phyloP scores from a whole-genome alignment of 2,797 vertebrate genomes.

The Falco columbarius region DNA sequence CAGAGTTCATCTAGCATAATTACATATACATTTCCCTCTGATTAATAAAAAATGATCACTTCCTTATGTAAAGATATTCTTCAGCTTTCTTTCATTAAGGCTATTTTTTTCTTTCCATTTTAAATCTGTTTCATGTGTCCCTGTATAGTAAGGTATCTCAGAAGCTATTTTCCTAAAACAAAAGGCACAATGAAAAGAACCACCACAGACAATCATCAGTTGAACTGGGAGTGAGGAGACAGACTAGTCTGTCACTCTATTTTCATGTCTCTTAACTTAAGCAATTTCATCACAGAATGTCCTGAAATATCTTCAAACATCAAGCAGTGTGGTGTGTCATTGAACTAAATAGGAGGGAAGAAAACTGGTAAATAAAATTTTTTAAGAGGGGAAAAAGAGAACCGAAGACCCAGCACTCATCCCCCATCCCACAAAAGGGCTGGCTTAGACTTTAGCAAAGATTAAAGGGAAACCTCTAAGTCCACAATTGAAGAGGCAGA shows the following conservation, averaged over 20 bases:
- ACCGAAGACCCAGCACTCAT: neutral
- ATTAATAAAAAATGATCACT: slow-evolving; percentile 84
- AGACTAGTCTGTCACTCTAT: neutral
- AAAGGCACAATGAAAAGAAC: slow-evolving; percentile 38
- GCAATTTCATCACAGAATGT: slow-evolving; percentile 21
- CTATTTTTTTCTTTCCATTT: slow-evolving; percentile 61
- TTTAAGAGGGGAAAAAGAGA: neutral
- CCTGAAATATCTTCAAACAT: slow-evolving; percentile 15
- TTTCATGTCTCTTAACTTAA: slow-evolving; percentile 22
- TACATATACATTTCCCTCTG: slow-evolving; percentile 82
- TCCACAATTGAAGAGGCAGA: neutral
- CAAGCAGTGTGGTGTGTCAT: neutral
- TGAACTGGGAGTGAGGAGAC: neutral
- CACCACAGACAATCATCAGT: neutral
- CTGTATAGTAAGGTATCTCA: slow-evolving; percentile 46
- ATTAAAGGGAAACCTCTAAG: slow-evolving; percentile 28
- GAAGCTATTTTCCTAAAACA: slow-evolving; percentile 54
- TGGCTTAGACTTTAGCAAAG: neutral
- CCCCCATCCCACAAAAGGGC: neutral
- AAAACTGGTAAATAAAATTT: neutral
- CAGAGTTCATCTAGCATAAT: slow-evolving; percentile 81
- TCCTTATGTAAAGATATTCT: slow-evolving; percentile 75
- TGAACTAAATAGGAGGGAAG: neutral
- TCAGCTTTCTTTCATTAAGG: slow-evolving; percentile 71
- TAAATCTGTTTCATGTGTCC: slow-evolving; percentile 64